phyloP scores from a whole-genome alignment of 2,888 invertebrate genomes.

The Acanthopleura granulata region DNA sequence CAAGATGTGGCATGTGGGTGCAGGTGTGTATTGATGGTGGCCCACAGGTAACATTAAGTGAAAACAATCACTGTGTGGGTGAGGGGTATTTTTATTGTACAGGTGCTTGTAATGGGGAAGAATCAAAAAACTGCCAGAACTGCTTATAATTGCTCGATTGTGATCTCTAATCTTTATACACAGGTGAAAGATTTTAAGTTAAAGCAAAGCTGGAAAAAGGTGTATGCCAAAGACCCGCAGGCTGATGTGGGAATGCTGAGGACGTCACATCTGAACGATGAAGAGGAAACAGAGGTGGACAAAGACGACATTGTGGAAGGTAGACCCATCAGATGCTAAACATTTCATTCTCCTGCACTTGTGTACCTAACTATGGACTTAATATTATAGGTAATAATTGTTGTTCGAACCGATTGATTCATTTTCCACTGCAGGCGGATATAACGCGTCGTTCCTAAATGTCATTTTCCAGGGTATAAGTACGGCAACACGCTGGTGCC shows the following conservation, averaged over 20 bases:
- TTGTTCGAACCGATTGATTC: too few relatives aligned
- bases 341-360: too few relatives aligned
- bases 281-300: conserved; percentile 72
- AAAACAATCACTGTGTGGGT: too few relatives aligned
- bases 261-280: conserved; percentile 68
- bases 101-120: too few relatives aligned
- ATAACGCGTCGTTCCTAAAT: too few relatives aligned
- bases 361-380: not conserved
- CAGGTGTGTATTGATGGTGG: too few relatives aligned
- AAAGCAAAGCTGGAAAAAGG: conserved; percentile 68
- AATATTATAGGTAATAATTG: not conserved
- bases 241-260: conserved; percentile 59
- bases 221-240: conserved; percentile 67
- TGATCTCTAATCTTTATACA: conserved; percentile 29
- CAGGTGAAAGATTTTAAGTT: conserved; percentile 68
- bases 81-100: too few relatives aligned
- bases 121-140: too few relatives aligned
- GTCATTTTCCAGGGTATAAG: conserved; percentile 72
- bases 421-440: not conserved
- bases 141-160: too few relatives aligned
- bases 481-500: conserved; percentile 78
- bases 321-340: conserved; percentile 32
- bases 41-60: too few relatives aligned
- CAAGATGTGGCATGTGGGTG: too few relatives aligned
- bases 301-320: conserved; percentile 74